Evolutionary conservation across 2,888 invertebrate species (phyloP).

Genomic region (Aphodius granarius): DNA sequence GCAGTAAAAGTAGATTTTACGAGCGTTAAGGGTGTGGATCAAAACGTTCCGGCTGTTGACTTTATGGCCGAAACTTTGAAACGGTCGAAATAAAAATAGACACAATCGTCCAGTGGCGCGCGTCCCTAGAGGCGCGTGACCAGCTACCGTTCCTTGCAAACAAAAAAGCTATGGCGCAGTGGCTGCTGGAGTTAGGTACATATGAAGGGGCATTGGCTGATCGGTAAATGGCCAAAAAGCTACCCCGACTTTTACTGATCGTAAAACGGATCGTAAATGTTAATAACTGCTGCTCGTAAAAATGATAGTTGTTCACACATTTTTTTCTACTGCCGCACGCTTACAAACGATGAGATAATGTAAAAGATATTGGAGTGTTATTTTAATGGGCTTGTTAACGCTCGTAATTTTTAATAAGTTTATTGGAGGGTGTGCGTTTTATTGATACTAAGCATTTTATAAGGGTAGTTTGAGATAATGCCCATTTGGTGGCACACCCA

Average conservation of each 20-base stretch:
- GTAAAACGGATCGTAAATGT: constrained; percentile 61
- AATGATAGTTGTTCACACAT: constrained; percentile 62
- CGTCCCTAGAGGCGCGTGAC: not conserved
- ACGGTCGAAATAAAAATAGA: not conserved
- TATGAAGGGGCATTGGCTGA: not conserved
- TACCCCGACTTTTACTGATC: constrained; percentile 57
- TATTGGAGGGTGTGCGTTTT: constrained; percentile 38
- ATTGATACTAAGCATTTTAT: constrained; percentile 31
- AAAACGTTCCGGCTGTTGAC: not conserved
- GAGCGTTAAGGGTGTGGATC: not conserved
- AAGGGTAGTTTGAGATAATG: not conserved
- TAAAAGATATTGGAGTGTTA: constrained; percentile 33
- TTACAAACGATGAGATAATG: constrained; percentile 34
- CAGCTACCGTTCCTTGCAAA: not conserved
- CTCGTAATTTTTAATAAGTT: constrained; percentile 48
- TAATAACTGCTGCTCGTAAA: constrained; percentile 62
- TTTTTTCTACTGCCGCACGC: constrained; percentile 47
- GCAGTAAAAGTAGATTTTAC: not conserved
- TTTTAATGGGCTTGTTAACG: constrained; percentile 44
- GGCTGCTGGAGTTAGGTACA: not conserved
- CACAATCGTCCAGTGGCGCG: not conserved
- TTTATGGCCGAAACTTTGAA: not conserved
- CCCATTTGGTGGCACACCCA: not conserved
- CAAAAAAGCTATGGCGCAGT: not conserved
- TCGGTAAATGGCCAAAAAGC: constrained; percentile 1